Evolutionary conservation across 37 sponge, comb jelly and placozoan genomes (phyloP).

Genomic region (Spongilla lacustris): DNA sequence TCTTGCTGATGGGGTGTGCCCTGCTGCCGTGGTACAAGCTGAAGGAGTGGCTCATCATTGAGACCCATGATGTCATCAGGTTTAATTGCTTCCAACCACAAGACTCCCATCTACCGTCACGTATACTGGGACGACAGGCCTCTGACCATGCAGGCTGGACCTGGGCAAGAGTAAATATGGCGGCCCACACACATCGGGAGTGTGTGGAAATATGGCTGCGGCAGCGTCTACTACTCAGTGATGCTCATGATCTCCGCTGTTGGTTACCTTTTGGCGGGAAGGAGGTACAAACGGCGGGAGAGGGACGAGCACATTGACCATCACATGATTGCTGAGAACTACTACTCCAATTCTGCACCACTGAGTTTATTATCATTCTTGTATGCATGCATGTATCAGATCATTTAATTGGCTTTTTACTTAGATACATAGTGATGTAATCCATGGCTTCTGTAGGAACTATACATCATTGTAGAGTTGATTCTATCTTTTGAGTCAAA

Average conservation of each 20-base stretch:
- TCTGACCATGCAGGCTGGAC: conserved; percentile 5
- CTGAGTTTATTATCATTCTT: no score
- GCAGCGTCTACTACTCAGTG: neutral
- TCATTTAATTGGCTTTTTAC: no score
- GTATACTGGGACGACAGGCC: conserved; percentile 24
- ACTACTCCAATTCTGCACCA: no score
- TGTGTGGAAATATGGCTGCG: neutral
- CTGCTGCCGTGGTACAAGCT: neutral
- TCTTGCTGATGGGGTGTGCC: neutral
- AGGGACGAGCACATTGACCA: neutral
- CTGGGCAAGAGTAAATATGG: conserved; percentile 33
- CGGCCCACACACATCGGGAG: conserved; percentile 6
- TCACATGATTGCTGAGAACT: no score
- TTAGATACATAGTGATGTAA: no score
- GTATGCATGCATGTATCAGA: no score
- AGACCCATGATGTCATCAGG: neutral
- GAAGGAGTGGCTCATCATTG: neutral
- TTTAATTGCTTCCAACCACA: conserved; percentile 27
- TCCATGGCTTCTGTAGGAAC: no score
- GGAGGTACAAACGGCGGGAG: neutral
- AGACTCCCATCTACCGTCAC: conserved; percentile 11
- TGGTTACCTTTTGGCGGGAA: neutral
- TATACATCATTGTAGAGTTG: no score
- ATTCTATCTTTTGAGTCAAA: no score
- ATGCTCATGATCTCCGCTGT: neutral